Conservation (phyloP, 1,140 invertebrate genomes). For the Hylaeus volcanicus region DNA sequence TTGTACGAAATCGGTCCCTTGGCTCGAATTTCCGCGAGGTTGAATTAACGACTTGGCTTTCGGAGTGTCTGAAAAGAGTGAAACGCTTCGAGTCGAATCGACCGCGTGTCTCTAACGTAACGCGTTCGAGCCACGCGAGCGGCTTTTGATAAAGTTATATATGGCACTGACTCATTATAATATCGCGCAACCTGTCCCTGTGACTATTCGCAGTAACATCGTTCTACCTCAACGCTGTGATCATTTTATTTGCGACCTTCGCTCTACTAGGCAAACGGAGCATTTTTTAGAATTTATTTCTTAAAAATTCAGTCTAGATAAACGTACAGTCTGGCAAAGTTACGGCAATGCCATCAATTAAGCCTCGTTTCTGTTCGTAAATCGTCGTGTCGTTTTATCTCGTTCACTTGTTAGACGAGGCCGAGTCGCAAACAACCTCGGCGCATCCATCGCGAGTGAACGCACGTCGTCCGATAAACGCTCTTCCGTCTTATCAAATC, state of each 20-base stretch:
- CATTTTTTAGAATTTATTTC: too few species aligned
- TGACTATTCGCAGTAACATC: not conserved
- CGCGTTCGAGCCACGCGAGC: not conserved
- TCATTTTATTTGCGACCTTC: too few species aligned
- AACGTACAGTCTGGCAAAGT: not conserved
- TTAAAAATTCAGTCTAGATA: too few species aligned
- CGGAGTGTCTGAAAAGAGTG: not conserved
- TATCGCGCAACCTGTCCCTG: conserved; percentile 39
- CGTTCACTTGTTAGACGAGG: not conserved
- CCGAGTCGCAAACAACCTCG: not conserved
- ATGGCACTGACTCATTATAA: conserved; percentile 44
- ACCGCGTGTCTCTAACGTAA: conserved; percentile 1
- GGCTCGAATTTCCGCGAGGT: not conserved
- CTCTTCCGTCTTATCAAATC: conserved; percentile 33
- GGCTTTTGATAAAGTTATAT: conserved; percentile 40
- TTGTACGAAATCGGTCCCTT: not conserved
- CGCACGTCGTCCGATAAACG: conserved; percentile 16
- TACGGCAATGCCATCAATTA: not conserved
- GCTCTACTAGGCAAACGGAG: too few species aligned
- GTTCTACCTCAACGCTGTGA: not conserved
- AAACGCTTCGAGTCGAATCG: not conserved
- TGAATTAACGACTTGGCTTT: conserved; percentile 1
- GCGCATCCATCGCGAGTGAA: not conserved
- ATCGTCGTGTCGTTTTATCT: not conserved
- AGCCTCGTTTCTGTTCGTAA: not conserved